These are phyloP conservation scores for Vidua chalybeata DNA, from an alignment of 2,113 vertebrate species.

Conservation along the genomic window DNA sequence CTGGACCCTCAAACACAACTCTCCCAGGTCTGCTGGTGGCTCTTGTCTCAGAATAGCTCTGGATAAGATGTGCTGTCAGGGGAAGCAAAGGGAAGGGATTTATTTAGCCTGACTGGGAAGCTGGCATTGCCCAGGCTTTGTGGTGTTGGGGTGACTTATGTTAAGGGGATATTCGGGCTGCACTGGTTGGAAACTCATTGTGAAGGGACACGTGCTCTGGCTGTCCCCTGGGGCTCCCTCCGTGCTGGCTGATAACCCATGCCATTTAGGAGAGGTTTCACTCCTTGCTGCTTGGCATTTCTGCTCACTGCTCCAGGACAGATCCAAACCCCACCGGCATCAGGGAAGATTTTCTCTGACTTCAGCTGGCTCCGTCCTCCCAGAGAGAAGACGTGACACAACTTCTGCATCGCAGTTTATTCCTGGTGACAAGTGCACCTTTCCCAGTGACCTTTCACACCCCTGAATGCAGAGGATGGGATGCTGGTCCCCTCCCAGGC, in stretches of 20 bases:
- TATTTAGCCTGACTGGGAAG: background rate
- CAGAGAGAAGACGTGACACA: background rate
- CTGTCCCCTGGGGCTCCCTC: background rate
- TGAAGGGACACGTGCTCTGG: background rate
- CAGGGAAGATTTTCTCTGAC: background rate
- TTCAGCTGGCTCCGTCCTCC: background rate
- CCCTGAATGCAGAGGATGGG: accelerated
- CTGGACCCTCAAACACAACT: background rate
- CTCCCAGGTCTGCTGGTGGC: background rate
- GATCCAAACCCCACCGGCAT: background rate
- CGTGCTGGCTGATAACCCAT: accelerated
- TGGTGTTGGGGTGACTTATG: background rate
- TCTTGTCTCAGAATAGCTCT: background rate
- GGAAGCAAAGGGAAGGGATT: background rate
- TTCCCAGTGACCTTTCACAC: background rate
- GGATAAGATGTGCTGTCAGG: background rate
- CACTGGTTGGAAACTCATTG: background rate
- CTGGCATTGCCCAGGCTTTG: background rate
- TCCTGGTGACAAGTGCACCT: slow-evolving; percentile 41
- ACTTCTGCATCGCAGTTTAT: background rate
- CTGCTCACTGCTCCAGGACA: accelerated
- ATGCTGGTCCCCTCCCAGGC: slow-evolving; percentile 3
- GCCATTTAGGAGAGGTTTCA: background rate
- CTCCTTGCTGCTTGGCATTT: background rate
- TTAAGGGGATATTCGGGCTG: background rate